Conservation (phyloP, 2,113 vertebrate species). For the Seriola aureovittata region DNA sequence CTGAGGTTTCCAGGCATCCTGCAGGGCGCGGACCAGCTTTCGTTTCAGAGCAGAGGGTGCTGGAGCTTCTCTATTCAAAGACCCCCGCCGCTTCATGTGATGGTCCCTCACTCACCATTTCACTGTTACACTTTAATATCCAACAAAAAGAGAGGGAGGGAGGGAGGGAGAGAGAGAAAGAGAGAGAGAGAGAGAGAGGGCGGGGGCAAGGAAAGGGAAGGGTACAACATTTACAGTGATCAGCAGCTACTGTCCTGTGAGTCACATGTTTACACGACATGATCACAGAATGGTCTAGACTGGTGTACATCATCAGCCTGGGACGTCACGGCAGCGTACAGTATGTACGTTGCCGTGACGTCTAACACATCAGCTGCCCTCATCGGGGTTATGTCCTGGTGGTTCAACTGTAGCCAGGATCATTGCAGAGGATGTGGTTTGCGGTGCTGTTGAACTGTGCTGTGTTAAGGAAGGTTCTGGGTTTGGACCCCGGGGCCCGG, state of each 20-base stretch:
- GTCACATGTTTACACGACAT: neutral
- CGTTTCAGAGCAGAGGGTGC: neutral
- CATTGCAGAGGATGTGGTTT: too few species aligned
- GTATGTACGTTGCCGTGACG: too few species aligned
- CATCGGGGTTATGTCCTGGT: too few species aligned
- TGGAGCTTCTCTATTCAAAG: constrained; percentile 26
- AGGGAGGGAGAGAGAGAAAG: neutral
- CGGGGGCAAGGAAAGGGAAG: neutral
- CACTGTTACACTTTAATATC: constrained; percentile 57
- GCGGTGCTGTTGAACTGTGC: too few species aligned
- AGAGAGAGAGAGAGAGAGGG: neutral
- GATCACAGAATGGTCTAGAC: too few species aligned
- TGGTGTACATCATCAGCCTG: too few species aligned
- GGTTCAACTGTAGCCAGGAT: too few species aligned
- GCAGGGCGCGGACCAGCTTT: constrained; percentile 12
- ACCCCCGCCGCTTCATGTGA: constrained; percentile 40
- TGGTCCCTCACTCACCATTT: constrained; percentile 34
- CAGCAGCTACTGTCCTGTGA: neutral
- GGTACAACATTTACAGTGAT: neutral
- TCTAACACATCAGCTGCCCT: too few species aligned
- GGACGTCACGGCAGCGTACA: too few species aligned
- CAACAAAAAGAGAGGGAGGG: constrained; percentile 22
- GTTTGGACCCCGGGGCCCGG: too few species aligned
- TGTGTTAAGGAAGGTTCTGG: too few species aligned
- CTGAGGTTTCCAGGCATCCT: constrained; percentile 70